These are phyloP conservation scores for Dinoponera quadriceps DNA, from an alignment of 1,140 invertebrate species.

Conservation along the genomic window DNA sequence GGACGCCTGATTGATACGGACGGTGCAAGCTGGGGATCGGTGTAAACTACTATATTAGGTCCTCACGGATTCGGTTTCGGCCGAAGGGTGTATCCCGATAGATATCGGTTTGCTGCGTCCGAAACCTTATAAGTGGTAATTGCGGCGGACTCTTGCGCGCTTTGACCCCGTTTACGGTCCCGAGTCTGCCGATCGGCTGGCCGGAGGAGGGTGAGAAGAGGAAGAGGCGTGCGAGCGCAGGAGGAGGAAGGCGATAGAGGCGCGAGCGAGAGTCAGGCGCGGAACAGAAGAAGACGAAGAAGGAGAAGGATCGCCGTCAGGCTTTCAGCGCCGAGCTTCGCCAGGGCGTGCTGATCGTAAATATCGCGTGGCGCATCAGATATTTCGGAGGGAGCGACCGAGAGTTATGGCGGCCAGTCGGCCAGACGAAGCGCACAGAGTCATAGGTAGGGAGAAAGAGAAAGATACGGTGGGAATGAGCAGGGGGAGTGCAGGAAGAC, in stretches of 20 bases:
- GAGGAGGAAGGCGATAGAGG: slow-evolving; percentile 53
- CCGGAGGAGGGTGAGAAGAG: neutral
- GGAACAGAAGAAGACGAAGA: slow-evolving; percentile 55
- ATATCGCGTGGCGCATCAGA: slow-evolving; percentile 77
- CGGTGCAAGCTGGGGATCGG: neutral
- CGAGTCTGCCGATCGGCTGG: slow-evolving; percentile 10
- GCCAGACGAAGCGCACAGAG: slow-evolving; percentile 69
- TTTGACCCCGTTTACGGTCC: slow-evolving; percentile 36
- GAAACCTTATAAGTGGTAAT: slow-evolving; percentile 32
- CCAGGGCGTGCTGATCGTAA: slow-evolving; percentile 75
- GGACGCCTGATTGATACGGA: neutral
- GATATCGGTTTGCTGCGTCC: neutral
- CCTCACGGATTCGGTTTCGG: neutral
- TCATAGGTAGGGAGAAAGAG: slow-evolving; percentile 51
- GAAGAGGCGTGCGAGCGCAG: slow-evolving; percentile 21
- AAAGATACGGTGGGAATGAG: slow-evolving; percentile 47
- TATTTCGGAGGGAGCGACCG: slow-evolving; percentile 74
- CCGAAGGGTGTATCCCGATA: neutral
- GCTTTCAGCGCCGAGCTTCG: slow-evolving; percentile 70
- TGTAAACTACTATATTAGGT: neutral
- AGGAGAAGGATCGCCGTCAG: slow-evolving; percentile 65
- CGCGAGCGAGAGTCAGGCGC: slow-evolving; percentile 22
- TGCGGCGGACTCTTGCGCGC: slow-evolving; percentile 13
- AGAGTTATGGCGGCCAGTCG: slow-evolving; percentile 76
- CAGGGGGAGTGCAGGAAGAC: neutral